phyloP scores from a whole-genome alignment of 2,888 invertebrate species.

The Hydriomena furcata region DNA sequence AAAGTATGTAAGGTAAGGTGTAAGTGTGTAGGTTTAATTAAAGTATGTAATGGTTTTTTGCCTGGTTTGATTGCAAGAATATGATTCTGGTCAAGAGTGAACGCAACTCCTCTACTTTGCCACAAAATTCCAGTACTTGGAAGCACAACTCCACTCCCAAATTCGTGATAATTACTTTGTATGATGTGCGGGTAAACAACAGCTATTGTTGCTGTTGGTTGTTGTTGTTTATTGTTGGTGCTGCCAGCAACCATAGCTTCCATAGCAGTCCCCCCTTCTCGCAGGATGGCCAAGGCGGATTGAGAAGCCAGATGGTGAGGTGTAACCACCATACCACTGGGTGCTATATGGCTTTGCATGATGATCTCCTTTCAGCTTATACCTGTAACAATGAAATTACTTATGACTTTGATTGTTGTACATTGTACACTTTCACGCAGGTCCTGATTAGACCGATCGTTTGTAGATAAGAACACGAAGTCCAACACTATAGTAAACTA shows the following conservation, averaged over 20 bases:
- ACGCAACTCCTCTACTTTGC: constrained; percentile 69
- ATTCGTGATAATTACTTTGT: constrained; percentile 65
- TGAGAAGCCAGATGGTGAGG: constrained; percentile 74
- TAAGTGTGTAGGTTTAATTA: constrained; percentile 71
- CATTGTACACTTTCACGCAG: no score
- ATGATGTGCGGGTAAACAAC: constrained; percentile 76
- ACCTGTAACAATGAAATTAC: constrained; percentile 12
- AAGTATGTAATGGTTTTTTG: constrained; percentile 70
- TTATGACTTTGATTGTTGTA: no score
- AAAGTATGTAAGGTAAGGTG: constrained; percentile 60
- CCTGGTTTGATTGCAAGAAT: constrained; percentile 62
- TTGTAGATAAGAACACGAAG: not conserved
- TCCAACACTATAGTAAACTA: constrained; percentile 10
- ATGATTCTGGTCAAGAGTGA: constrained; percentile 53
- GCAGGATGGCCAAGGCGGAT: constrained; percentile 63
- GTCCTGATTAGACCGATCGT: no score
- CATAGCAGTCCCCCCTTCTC: constrained; percentile 72
- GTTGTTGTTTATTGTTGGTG: no score
- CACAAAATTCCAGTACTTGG: constrained; percentile 71
- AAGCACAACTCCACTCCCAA: constrained; percentile 67
- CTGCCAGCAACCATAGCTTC: constrained; percentile 72
- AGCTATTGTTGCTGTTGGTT: constrained; percentile 70
- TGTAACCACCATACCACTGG: constrained; percentile 70
- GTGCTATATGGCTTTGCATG: constrained; percentile 59
- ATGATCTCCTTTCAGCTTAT: constrained; percentile 17